Percentiles rank a stretch among this genome's conserved stretches.
Conservation (phyloP, 2,888 invertebrate species). For the Stegana nigrithorax region DNA sequence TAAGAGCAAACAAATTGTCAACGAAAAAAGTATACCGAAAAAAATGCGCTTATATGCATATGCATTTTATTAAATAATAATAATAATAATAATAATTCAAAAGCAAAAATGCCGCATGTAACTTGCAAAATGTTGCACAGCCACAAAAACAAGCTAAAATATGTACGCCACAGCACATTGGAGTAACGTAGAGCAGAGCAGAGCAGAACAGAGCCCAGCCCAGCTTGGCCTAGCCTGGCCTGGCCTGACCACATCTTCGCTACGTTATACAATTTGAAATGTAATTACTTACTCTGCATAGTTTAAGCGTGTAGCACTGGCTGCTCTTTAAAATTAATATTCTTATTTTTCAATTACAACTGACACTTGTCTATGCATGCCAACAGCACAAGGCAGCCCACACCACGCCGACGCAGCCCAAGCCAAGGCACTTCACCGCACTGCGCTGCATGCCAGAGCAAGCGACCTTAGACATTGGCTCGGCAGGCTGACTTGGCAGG, state of each 20-base stretch:
- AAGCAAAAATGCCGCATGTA: no score
- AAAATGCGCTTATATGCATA: background rate
- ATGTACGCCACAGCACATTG: no score
- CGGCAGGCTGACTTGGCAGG: background rate
- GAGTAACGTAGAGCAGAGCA: no score
- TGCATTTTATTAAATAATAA: background rate
- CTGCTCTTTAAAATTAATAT: slow-evolving; percentile 50
- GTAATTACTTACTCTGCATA: slow-evolving; percentile 52
- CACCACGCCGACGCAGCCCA: slow-evolving; percentile 33
- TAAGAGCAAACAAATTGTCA: no score
- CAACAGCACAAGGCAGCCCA: slow-evolving; percentile 39
- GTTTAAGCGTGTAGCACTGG: slow-evolving; percentile 36
- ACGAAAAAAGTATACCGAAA: background rate
- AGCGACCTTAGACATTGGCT: no score
- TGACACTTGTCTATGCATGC: slow-evolving; percentile 57
- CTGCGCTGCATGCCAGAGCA: background rate
- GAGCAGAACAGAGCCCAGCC: no score
- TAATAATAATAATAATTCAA: no score
- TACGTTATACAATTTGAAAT: slow-evolving; percentile 29
- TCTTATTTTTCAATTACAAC: slow-evolving; percentile 60
- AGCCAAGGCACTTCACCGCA: background rate
- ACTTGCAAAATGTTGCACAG: no score
- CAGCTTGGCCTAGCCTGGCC: no score
- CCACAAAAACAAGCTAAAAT: no score
- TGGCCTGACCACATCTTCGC: no score